phyloP scores from a whole-genome alignment of 2,888 invertebrate species.

The Trichacis sp. region DNA sequence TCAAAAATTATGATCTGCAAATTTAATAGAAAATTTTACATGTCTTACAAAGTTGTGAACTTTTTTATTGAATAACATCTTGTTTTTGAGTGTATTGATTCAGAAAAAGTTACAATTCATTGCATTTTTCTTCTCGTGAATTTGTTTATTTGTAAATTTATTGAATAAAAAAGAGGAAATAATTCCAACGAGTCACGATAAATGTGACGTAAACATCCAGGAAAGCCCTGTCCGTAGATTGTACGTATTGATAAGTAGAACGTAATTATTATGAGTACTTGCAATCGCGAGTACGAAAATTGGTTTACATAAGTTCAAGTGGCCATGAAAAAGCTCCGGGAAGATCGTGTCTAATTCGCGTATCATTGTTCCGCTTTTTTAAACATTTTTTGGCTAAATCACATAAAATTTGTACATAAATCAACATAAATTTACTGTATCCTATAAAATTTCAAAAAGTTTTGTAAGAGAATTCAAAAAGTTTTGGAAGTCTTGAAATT shows the following conservation, averaged over 20 bases:
- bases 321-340: constrained; percentile 30
- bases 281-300: constrained; percentile 32
- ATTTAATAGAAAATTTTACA: too few relatives aligned
- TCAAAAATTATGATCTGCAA: too few relatives aligned
- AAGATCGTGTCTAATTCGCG: background rate
- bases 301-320: constrained; percentile 38
- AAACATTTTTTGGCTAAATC: too few relatives aligned
- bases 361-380: too few relatives aligned
- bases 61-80: too few relatives aligned
- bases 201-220: constrained; percentile 34
- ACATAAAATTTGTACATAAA: too few relatives aligned
- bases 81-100: too few relatives aligned
- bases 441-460: background rate
- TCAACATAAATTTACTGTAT: too few relatives aligned
- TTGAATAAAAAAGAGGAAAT: constrained; percentile 6
- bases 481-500: background rate
- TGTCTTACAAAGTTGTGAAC: too few relatives aligned
- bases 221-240: constrained; percentile 36
- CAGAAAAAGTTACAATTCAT: too few relatives aligned
- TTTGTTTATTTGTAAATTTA: too few relatives aligned
- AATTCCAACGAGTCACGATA: constrained; percentile 22
- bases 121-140: too few relatives aligned
- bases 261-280: constrained; percentile 38
- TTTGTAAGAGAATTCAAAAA: background rate
- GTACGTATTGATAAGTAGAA: constrained; percentile 38